These are phyloP conservation scores for Takifugu flavidus DNA, from an alignment of 2,113 vertebrate species.

Conservation along the genomic window DNA sequence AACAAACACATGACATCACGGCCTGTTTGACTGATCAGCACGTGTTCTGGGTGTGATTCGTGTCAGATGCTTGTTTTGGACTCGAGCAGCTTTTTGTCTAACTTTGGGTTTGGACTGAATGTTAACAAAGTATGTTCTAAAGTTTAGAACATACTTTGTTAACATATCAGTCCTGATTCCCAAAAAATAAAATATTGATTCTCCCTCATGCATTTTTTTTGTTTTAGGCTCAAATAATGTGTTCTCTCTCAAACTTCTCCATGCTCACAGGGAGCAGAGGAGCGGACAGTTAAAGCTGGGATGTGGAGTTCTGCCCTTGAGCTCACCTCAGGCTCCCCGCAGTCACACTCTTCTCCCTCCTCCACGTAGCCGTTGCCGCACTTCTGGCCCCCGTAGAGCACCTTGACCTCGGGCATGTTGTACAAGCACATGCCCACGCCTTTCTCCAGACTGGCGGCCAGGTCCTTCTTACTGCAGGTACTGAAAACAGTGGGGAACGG, in stretches of 20 bases:
- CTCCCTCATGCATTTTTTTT: neutral
- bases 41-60: conserved; percentile 38
- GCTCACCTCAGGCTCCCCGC: conserved; percentile 89
- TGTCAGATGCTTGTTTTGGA: conserved; percentile 31
- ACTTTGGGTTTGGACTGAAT: too few relatives aligned
- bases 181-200: conserved; percentile 2
- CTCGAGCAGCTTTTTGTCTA: too few relatives aligned
- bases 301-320: conserved; percentile 2
- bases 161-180: too few relatives aligned
- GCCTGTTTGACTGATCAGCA: conserved; percentile 34
- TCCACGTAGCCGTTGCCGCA: conserved; percentile 96
- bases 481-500: conserved; percentile 95
- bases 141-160: neutral
- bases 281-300: neutral
- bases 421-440: conserved; percentile 97
- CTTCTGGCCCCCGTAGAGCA: conserved; percentile 90
- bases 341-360: conserved; percentile 96
- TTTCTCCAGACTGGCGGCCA: conserved; percentile 93
- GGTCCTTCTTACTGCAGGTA: conserved; percentile 92
- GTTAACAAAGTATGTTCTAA: neutral
- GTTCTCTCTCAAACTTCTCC: conserved; percentile 9
- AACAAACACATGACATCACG: conserved; percentile 41
- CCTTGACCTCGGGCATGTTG: conserved; percentile 92
- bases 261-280: conserved; percentile 3
- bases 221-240: conserved; percentile 3